A percentile compares a stretch with the other conserved stretches of the same genome.
phyloP scores from a whole-genome alignment of 2,888 invertebrate genomes.

The Timandra comae region DNA sequence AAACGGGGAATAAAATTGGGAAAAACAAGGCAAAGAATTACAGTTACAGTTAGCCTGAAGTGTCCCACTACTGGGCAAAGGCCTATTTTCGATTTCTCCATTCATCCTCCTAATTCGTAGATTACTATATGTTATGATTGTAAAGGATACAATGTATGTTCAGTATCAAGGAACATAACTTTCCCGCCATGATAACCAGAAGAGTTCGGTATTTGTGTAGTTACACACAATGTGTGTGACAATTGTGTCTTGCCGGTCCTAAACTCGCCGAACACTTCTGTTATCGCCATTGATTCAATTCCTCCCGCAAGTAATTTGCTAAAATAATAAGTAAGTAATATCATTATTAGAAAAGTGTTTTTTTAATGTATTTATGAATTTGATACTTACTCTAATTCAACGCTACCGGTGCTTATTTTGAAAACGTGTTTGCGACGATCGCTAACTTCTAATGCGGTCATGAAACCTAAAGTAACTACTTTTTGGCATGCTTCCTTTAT shows the following conservation, averaged over 20 bases:
- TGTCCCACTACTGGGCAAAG: too few relatives aligned
- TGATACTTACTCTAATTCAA: slow-evolving; percentile 81
- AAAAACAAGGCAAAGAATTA: too few relatives aligned
- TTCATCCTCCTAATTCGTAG: too few relatives aligned
- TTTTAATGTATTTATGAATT: too few relatives aligned
- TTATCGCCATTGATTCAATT: slow-evolving; percentile 89
- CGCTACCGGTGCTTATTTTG: slow-evolving; percentile 80
- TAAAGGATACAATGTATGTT: slow-evolving; percentile 90
- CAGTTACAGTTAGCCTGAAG: too few relatives aligned
- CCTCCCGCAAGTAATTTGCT: slow-evolving; percentile 87
- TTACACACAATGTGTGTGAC: slow-evolving; percentile 87
- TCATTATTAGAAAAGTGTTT: too few relatives aligned
- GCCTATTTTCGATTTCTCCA: too few relatives aligned
- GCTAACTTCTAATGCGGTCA: slow-evolving; percentile 85
- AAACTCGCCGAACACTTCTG: slow-evolving; percentile 90
- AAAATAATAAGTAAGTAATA: slow-evolving; percentile 10
- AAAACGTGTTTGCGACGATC: slow-evolving; percentile 84
- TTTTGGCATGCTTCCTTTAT: slow-evolving; percentile 87
- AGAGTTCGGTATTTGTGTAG: slow-evolving; percentile 83
- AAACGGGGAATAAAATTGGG: too few relatives aligned
- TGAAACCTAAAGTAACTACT: slow-evolving; percentile 79
- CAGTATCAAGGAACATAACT: slow-evolving; percentile 88
- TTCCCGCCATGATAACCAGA: slow-evolving; percentile 85
- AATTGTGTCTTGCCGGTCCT: slow-evolving; percentile 89
- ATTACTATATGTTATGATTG: too few relatives aligned